These are phyloP conservation scores for Drosophila birchii DNA, from an alignment of 2,888 invertebrate genomes.

Conservation along the genomic window DNA sequence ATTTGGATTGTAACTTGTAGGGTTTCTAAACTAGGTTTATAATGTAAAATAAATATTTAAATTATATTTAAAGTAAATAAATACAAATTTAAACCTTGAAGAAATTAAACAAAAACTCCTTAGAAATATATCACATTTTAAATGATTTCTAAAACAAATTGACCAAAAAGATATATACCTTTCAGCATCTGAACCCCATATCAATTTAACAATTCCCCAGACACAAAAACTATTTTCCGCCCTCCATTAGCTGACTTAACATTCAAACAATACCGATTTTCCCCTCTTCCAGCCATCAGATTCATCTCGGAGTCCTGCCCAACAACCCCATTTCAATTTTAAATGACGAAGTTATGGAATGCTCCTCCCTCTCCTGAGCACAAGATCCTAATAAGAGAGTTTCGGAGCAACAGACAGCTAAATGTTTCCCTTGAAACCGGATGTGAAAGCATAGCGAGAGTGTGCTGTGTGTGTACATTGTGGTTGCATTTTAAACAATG, in stretches of 20 bases:
- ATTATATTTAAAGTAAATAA: too few relatives aligned
- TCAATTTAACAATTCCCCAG: slow-evolving; percentile 6
- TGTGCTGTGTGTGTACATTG: slow-evolving; percentile 46
- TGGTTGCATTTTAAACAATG: slow-evolving; percentile 73
- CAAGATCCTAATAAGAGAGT: slow-evolving; percentile 47
- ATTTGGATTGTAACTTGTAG: too few relatives aligned
- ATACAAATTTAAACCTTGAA: background rate
- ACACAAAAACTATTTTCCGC: slow-evolving; percentile 6
- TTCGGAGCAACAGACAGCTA: slow-evolving; percentile 57
- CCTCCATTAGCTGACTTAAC: slow-evolving; percentile 19
- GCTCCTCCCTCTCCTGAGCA: slow-evolving; percentile 11
- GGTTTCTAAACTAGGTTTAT: too few relatives aligned
- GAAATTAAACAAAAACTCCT: background rate
- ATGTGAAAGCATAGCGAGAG: slow-evolving; percentile 47
- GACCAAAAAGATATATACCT: background rate
- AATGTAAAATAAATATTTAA: too few relatives aligned
- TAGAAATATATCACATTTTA: background rate
- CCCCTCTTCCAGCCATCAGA: background rate
- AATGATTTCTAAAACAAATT: background rate
- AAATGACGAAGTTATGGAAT: slow-evolving; percentile 52
- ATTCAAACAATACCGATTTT: slow-evolving; percentile 1
- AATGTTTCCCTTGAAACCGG: slow-evolving; percentile 71
- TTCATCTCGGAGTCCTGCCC: background rate
- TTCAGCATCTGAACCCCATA: background rate
- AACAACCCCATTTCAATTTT: slow-evolving; percentile 44